These are phyloP conservation scores for Drosophila barbarae DNA, from an alignment of 2,888 invertebrate genomes.

Conservation along the genomic window DNA sequence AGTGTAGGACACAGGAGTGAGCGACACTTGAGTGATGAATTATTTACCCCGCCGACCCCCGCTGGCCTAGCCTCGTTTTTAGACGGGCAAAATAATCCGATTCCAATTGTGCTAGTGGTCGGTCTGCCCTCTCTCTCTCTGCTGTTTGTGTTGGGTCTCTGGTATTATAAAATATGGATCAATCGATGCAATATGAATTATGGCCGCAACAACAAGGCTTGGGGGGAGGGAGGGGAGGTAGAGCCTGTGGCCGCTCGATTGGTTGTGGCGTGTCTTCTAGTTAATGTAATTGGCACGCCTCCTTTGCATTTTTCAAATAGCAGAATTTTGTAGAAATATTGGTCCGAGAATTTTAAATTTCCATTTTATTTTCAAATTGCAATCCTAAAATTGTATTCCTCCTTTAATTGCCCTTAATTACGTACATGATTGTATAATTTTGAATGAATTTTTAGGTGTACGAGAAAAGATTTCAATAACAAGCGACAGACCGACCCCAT, in stretches of 20 bases:
- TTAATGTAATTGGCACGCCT: conserved; percentile 40
- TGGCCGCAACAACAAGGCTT: conserved; percentile 10
- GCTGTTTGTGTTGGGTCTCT: conserved; percentile 22
- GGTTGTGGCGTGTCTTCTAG: conserved; percentile 39
- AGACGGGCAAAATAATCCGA: conserved; percentile 32
- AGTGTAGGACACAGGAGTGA: conserved; percentile 9
- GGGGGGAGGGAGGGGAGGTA: background rate
- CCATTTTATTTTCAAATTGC: background rate
- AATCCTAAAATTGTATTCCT: background rate
- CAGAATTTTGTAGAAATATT: conserved; percentile 1
- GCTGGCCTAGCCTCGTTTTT: conserved; percentile 6
- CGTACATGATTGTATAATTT: conserved; percentile 24
- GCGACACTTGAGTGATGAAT: conserved; percentile 39
- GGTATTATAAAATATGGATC: conserved; percentile 41
- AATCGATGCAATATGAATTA: conserved; percentile 44
- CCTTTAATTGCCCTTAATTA: conserved; percentile 8
- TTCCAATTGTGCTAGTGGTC: conserved; percentile 27
- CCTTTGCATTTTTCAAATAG: conserved; percentile 28
- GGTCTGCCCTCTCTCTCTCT: conserved; percentile 7
- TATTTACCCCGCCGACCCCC: conserved; percentile 20
- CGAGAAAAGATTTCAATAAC: conserved; percentile 16
- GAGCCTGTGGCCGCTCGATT: conserved; percentile 10
- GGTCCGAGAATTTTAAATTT: background rate
- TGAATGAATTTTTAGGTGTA: conserved; percentile 15
- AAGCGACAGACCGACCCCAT: conserved; percentile 10